Conservation (phyloP, 2,113 vertebrate species). For the Urocolius indicus region DNA sequence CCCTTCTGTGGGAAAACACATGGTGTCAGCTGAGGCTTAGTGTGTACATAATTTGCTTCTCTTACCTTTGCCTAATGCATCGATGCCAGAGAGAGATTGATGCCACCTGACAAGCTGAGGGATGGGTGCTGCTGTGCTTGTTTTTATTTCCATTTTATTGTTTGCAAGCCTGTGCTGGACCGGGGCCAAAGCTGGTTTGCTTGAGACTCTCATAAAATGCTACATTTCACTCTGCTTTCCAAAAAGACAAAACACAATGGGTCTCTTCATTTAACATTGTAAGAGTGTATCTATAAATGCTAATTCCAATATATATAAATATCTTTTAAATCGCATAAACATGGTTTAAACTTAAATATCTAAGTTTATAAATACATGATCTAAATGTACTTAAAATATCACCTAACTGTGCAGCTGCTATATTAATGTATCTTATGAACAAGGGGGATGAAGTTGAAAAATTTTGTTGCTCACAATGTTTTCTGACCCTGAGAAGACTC, state of each 20-base stretch:
- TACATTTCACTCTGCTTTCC: background rate
- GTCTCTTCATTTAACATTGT: background rate
- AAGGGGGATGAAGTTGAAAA: background rate
- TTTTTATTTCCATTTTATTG: background rate
- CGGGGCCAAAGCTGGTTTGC: background rate
- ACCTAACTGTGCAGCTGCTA: background rate
- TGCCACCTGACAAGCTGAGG: background rate
- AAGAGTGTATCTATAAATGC: background rate
- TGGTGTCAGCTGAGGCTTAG: background rate
- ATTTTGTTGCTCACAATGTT: background rate
- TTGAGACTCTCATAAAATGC: background rate
- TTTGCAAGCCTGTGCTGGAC: background rate
- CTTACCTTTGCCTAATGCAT: background rate
- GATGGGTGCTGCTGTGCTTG: background rate
- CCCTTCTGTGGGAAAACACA: background rate
- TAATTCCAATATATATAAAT: background rate
- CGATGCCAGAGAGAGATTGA: background rate
- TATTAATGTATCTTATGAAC: background rate
- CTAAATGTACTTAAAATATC: background rate
- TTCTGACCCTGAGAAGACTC: background rate
- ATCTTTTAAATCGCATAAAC: background rate
- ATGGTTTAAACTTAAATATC: background rate
- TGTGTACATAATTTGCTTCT: background rate
- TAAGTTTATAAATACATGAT: background rate
- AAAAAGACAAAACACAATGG: background rate